phyloP scores from a whole-genome alignment of 2,888 invertebrate genomes.

The Ryuthela nishihirai region DNA sequence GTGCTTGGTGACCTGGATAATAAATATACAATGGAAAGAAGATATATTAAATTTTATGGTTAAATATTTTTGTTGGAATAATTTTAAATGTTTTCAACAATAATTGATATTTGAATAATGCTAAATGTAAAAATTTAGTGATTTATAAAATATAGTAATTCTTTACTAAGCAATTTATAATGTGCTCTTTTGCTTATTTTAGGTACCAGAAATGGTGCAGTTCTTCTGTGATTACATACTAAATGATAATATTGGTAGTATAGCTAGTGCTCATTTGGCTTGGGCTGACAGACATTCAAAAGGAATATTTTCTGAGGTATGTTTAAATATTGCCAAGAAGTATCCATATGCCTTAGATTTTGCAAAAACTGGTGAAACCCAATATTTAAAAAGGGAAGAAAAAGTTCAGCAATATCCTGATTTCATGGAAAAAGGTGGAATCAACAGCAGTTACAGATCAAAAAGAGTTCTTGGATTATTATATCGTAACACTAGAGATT shows the following conservation, averaged over 20 bases:
- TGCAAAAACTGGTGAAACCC: constrained; percentile 40
- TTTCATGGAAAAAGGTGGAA: constrained; percentile 41
- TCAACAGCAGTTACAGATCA: constrained; percentile 38
- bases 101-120: no score
- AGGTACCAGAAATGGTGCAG: constrained; percentile 38
- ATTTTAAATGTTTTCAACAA: no score
- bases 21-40: no score
- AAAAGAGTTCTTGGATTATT: constrained; percentile 36
- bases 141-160: not conserved
- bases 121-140: no score
- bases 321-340: constrained; percentile 33
- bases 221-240: constrained; percentile 37
- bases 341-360: constrained; percentile 40
- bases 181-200: constrained; percentile 1
- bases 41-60: no score
- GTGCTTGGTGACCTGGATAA: no score
- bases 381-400: constrained; percentile 18
- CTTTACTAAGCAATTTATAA: no score
- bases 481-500: constrained; percentile 28
- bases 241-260: constrained; percentile 39
- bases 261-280: constrained; percentile 41
- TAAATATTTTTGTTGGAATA: no score
- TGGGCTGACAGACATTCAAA: constrained; percentile 33
- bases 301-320: constrained; percentile 36
- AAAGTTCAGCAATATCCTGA: constrained; percentile 39